These are phyloP conservation scores for Drosophila prosaltans DNA, from an alignment of 1,140 invertebrate species.

Conservation along the genomic window DNA sequence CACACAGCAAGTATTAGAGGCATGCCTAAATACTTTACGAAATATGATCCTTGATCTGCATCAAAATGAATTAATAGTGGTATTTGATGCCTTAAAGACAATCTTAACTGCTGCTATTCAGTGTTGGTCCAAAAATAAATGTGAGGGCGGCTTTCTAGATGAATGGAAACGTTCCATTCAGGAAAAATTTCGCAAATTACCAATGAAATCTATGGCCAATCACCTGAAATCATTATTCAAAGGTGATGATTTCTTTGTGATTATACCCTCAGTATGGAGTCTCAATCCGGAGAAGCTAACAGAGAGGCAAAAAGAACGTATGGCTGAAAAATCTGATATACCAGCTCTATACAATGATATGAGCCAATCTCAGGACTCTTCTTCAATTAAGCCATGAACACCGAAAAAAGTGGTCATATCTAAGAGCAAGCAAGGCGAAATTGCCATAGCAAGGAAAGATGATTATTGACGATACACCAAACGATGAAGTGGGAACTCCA, in stretches of 20 bases:
- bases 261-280: constrained; percentile 87
- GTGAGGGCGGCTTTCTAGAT: constrained; percentile 60
- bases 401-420: constrained; percentile 75
- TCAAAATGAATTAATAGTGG: constrained; percentile 57
- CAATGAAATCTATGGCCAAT: constrained; percentile 64
- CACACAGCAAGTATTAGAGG: constrained; percentile 60
- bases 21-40: constrained; percentile 65
- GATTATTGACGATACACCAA: constrained; percentile 34
- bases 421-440: constrained; percentile 68
- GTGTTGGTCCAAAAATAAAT: constrained; percentile 54
- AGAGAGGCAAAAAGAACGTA: constrained; percentile 91
- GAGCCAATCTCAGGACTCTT: constrained; percentile 88
- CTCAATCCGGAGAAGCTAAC: constrained; percentile 89
- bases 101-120: constrained; percentile 39
- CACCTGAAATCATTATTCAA: constrained; percentile 75
- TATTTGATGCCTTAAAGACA: constrained; percentile 66
- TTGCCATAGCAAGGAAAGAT: constrained; percentile 50
- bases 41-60: constrained; percentile 61
- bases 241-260: constrained; percentile 87
- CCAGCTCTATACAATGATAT: constrained; percentile 92
- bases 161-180: constrained; percentile 73
- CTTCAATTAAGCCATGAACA: constrained; percentile 84
- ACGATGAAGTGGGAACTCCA: constrained; percentile 10
- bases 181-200: constrained; percentile 69
- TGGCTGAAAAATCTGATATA: constrained; percentile 89